Base-by-base conservation (phyloP, 2,797 vertebrate genomes). In the Gorsachius magnificus region DNA sequence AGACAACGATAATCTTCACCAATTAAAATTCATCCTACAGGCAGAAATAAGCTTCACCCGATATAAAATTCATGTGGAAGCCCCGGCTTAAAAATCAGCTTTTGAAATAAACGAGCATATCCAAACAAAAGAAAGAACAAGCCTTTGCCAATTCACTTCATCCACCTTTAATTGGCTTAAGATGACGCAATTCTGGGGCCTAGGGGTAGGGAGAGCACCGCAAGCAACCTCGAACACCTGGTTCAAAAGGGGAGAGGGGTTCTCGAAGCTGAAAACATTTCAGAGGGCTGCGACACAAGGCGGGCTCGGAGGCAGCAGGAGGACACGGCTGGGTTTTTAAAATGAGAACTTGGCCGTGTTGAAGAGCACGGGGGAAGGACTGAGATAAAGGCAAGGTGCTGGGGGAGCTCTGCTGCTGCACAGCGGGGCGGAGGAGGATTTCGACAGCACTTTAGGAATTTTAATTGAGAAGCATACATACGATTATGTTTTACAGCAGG, bases 31-130 rank as follows among this genome's bases (percentile, higher is more conserved):
- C 41, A 41, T 41, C 41, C 41, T 41, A 14, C 41, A 41, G 41
- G 41, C 41, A 41, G 41, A 41, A 41, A 41, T 41, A 15, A 41
- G 41, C 41, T 41, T 41, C 41, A 41, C 41, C 41, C 14, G 41
- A 41, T 6, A 41, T 14, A 15, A 74, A 43, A n/a, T 2, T 0
- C 0, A 3, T 1, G 0, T 50, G 9, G 38, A 58, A 56, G 3
- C 5, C 54, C 26, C 3, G 20, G 50, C 48, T 25, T 5, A 36
- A 60, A 60, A 69, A 16, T 0, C 16, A 1, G 33, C 5, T 0
- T 16, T 24, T 25, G 43, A 53, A 53, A 50, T 11, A n/a, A 36
- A 24, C 3, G 31, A 51, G 29, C 11, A 2, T 3, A 12, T 24
- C 25, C 14, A 33, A 68, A n/a, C 33, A 51, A 41, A 53, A 61